A percentile compares a stretch with the other conserved stretches of the same genome.
Evolutionary conservation across 2,113 vertebrate genomes (phyloP).

Genomic region (Spilogale gracilis): DNA sequence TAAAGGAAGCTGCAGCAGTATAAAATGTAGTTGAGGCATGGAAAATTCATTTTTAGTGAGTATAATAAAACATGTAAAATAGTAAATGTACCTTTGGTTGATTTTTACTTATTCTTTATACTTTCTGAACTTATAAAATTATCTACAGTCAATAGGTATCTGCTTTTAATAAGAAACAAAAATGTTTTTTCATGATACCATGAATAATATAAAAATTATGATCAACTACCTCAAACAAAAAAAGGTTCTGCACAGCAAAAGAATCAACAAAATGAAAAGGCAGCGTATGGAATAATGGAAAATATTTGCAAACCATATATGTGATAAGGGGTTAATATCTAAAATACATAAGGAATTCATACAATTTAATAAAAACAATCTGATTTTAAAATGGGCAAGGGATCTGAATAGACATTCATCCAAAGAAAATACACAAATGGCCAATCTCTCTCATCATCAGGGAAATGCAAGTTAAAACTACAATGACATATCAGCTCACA

Average conservation of each 20-base stretch:
- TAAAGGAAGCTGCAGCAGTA: neutral
- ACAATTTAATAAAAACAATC: neutral
- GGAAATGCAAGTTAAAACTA: neutral
- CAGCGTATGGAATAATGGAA: neutral
- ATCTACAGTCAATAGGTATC: neutral
- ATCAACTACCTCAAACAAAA: neutral
- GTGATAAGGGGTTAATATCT: neutral
- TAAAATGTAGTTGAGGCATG: neutral
- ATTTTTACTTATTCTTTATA: conserved; percentile 27
- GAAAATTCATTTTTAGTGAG: conserved; percentile 37
- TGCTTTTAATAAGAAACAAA: neutral
- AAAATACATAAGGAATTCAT: neutral
- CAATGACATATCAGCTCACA: neutral
- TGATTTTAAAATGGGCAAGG: neutral
- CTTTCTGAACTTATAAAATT: conserved; percentile 3
- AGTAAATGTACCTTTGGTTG: neutral
- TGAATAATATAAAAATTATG: neutral
- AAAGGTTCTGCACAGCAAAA: neutral
- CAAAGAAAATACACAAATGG: neutral
- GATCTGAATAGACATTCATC: neutral
- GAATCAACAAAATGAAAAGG: neutral
- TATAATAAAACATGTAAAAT: neutral
- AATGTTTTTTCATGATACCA: neutral
- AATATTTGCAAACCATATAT: neutral
- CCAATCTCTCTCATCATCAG: neutral